phyloP scores from a whole-genome alignment of 2,888 invertebrate genomes.

The Tetrapedia diversipes region DNA sequence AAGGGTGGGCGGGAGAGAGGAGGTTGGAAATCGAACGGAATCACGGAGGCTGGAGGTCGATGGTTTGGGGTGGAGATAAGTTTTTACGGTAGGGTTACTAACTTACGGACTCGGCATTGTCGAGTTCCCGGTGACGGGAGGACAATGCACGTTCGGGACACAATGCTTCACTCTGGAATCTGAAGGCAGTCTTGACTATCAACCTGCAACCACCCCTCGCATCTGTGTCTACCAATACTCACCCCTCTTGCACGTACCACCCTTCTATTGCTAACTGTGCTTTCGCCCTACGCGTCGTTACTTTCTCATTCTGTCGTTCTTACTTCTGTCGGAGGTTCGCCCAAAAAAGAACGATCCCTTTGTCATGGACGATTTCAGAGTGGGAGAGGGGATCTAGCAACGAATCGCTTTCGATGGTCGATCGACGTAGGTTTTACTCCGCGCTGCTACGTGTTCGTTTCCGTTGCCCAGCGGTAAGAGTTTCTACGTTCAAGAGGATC shows the following conservation, averaged over 20 bases:
- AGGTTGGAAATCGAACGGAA: slow-evolving; percentile 72
- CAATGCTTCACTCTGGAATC: slow-evolving; percentile 78
- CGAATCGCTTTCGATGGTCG: slow-evolving; percentile 2
- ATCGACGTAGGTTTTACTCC: too few relatives aligned
- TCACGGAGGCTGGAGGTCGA: slow-evolving; percentile 69
- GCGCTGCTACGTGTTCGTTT: too few relatives aligned
- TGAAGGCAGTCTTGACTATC: slow-evolving; percentile 74
- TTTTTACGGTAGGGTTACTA: slow-evolving; percentile 79
- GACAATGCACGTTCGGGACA: slow-evolving; percentile 79
- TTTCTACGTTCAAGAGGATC: neutral
- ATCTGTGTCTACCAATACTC: slow-evolving; percentile 65
- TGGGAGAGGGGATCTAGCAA: too few relatives aligned
- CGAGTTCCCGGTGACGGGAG: slow-evolving; percentile 78
- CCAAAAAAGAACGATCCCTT: slow-evolving; percentile 22
- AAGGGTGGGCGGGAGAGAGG: slow-evolving; percentile 44
- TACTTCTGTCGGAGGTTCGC: slow-evolving; percentile 13
- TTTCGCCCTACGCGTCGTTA: slow-evolving; percentile 50
- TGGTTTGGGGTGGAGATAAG: slow-evolving; percentile 76
- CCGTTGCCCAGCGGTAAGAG: too few relatives aligned
- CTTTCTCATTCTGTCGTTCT: slow-evolving; percentile 63
- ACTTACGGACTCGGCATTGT: slow-evolving; percentile 79
- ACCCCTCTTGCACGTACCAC: slow-evolving; percentile 59
- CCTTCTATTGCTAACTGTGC: slow-evolving; percentile 47
- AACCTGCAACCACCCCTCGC: slow-evolving; percentile 67
- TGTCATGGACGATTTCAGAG: too few relatives aligned